Conservation (phyloP, 2,888 invertebrate species). For the Cerastis leucographa region DNA sequence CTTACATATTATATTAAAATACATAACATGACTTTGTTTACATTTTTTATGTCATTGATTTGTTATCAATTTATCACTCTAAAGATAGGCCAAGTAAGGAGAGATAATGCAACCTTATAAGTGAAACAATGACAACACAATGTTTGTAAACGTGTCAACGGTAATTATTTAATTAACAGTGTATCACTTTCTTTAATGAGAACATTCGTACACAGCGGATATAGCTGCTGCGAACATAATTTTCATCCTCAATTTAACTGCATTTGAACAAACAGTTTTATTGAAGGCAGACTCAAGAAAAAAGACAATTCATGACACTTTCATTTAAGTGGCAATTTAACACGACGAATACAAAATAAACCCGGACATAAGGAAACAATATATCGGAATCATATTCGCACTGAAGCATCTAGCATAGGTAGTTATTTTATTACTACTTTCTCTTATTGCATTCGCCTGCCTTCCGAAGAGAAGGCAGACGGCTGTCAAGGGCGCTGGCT, state of each 20-base stretch:
- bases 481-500: conserved; percentile 65
- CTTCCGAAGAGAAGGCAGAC: conserved; percentile 48
- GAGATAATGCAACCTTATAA: conserved; percentile 63
- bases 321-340: background rate
- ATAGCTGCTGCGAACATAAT: background rate
- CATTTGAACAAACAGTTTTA: conserved; percentile 12
- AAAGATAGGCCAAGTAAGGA: conserved; percentile 42
- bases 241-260: background rate
- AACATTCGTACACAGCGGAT: conserved; percentile 1
- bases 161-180: conserved; percentile 13
- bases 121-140: conserved; percentile 57
- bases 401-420: background rate
- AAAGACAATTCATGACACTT: conserved; percentile 11
- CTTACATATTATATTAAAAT: background rate
- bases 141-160: conserved; percentile 46
- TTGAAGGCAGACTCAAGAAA: background rate
- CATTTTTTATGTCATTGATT: conserved; percentile 36
- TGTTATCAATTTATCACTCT: conserved; percentile 35
- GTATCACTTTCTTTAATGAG: conserved; percentile 14
- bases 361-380: conserved; percentile 15
- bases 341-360: conserved; percentile 9
- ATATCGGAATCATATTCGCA: conserved; percentile 17
- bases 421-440: conserved; percentile 45
- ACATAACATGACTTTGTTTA: conserved; percentile 31
- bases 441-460: conserved; percentile 40